phyloP scores from a whole-genome alignment of 2,113 vertebrate genomes.

The Ardeotis arabs region DNA sequence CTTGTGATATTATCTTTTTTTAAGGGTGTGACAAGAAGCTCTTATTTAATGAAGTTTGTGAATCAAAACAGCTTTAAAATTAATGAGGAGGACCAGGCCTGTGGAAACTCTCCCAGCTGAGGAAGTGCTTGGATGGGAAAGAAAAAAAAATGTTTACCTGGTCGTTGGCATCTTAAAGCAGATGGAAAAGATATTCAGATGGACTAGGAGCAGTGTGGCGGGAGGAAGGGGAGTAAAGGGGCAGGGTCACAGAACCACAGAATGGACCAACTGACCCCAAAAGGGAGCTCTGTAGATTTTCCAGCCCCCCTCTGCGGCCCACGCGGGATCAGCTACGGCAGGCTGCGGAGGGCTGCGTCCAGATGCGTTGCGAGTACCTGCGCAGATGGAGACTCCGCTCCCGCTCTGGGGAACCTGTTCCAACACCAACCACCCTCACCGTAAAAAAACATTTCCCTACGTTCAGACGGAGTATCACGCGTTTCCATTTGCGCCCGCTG shows the following conservation, averaged over 20 bases:
- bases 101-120: not conserved
- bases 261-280: fast-evolving
- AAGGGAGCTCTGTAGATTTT: not conserved
- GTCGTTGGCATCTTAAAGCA: not conserved
- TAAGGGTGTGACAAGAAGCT: conserved; percentile 29
- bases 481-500: fast-evolving
- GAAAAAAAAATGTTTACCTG: not conserved
- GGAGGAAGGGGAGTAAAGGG: not conserved
- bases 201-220: not conserved
- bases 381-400: not conserved
- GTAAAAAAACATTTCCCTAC: not conserved
- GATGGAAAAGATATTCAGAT: not conserved
- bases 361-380: fast-evolving
- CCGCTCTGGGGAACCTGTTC: not conserved
- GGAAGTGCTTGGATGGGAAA: not conserved
- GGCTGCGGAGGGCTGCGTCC: not conserved
- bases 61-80: conserved; percentile 32
- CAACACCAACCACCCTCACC: fast-evolving
- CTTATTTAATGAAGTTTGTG: conserved; percentile 25
- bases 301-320: not conserved
- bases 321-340: not conserved
- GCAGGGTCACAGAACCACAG: not conserved
- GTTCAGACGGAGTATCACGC: fast-evolving
- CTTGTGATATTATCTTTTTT: conserved; percentile 37
- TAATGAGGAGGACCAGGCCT: not conserved